Conservation (phyloP, 2,113 vertebrate genomes). For the Aptenodytes forsteri region DNA sequence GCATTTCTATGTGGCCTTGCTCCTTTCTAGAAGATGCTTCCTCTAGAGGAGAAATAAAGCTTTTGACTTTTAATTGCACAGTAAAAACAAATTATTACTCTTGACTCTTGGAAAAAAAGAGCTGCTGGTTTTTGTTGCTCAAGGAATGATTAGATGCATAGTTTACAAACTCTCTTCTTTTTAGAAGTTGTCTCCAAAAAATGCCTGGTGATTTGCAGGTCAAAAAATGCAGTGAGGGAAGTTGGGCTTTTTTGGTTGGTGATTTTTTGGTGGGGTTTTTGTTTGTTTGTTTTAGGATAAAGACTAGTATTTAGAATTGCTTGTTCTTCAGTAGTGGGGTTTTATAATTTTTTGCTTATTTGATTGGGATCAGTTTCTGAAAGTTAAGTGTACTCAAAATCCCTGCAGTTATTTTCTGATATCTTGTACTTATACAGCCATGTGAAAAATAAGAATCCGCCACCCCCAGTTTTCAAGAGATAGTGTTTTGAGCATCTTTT, state of each 20-base stretch:
- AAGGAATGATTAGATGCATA: background rate
- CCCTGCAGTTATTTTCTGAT: background rate
- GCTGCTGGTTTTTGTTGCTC: background rate
- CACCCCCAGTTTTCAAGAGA: background rate
- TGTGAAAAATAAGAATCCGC: background rate
- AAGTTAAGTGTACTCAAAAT: background rate
- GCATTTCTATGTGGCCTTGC: background rate
- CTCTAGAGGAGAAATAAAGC: background rate
- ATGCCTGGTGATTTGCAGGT: background rate
- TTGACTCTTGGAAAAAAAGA: background rate
- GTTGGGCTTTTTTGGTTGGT: no score
- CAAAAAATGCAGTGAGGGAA: background rate
- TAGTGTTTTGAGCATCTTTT: background rate
- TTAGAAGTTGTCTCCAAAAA: background rate
- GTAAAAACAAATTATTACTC: background rate
- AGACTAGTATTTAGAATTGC: background rate
- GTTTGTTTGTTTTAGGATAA: background rate
- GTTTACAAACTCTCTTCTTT: background rate
- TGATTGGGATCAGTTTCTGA: background rate
- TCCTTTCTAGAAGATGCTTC: background rate
- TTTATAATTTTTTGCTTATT: background rate
- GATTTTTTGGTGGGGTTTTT: no score
- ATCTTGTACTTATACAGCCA: background rate
- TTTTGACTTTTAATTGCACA: background rate
- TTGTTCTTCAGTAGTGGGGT: background rate